A percentile compares a stretch with the other conserved stretches of the same genome.
Evolutionary conservation across 2,888 invertebrate genomes (phyloP).

Genomic region (Drosophila demipolita): DNA sequence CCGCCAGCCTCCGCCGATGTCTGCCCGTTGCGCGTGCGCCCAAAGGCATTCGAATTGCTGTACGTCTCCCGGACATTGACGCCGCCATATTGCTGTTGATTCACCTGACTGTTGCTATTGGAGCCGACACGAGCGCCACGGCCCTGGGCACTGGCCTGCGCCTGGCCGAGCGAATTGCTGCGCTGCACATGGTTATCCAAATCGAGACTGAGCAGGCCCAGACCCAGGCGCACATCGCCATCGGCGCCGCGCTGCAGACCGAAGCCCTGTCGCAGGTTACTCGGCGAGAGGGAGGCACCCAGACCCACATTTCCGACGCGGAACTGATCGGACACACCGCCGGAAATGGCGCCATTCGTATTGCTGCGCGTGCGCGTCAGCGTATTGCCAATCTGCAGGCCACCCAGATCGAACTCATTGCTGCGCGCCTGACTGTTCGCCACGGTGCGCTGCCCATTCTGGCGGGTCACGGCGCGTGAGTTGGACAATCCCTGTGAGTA

Average conservation of each 20-base stretch:
- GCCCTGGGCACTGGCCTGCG: constrained; percentile 79
- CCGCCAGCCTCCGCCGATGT: constrained; percentile 77
- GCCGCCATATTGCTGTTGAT: constrained; percentile 70
- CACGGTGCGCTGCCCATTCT: constrained; percentile 75
- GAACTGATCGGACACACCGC: constrained; percentile 74
- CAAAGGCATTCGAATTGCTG: constrained; percentile 77
- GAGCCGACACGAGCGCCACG: constrained; percentile 67
- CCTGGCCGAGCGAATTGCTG: constrained; percentile 54
- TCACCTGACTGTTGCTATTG: constrained; percentile 69
- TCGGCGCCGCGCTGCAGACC: constrained; percentile 77
- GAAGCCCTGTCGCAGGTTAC: constrained; percentile 77
- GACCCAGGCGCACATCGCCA: constrained; percentile 75
- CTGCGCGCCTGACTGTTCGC: constrained; percentile 74
- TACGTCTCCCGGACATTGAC: constrained; percentile 72
- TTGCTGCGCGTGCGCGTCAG: constrained; percentile 74
- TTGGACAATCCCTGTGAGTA: constrained; percentile 70
- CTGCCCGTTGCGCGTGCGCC: constrained; percentile 71
- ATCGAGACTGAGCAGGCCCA: constrained; percentile 81
- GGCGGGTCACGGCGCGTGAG: constrained; percentile 76
- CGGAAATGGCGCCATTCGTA: constrained; percentile 75
- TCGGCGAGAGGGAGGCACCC: constrained; percentile 79
- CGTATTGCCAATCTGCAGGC: constrained; percentile 81
- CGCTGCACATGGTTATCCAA: constrained; percentile 66
- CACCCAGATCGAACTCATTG: constrained; percentile 77
- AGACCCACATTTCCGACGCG: constrained; percentile 80